Evolutionary conservation across 1,140 invertebrate genomes (phyloP), one percentile per base, ranked within the genome.

Genomic region (Linepithema humile): DNA sequence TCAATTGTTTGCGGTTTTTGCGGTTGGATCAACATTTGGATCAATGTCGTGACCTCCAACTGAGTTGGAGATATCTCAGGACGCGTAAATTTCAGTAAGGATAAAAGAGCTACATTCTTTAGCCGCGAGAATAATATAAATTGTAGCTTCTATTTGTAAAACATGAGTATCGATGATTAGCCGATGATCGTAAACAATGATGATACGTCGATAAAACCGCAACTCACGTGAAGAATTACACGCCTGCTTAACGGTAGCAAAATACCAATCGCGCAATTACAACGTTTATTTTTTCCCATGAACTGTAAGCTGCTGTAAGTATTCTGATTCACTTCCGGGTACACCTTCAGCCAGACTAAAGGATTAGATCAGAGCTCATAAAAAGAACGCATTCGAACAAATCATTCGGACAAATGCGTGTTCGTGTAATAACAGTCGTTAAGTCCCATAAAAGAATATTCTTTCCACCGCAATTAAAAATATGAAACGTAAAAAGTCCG

Each of bases 331-430:
- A 55, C 17, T 78, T 69, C 75, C 62, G 75, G 75, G 50, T 55
- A 29, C 20, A 69, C 38, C 35, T 80, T 32, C 35, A 20, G 29
- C 23, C 20, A 48, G 29, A 0, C 62, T 10, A 38, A 53, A 38
- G 64, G 15, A 78, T 67, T 77, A 78, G 62, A 53, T 78, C 64
- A 40, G 45, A 69, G 64, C 35, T 69, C 75, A 55, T 80, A 69
- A 80, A 77, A 69, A 53, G 73, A 65, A 77, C 29, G 43, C n/a
- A 17, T 45, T 77, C 40, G 29, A 40, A 29, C 55, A n/a, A 23
- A 35, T 62, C 60, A 12, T 20, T 23, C 40, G 20, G 10, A 74
- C 23, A 10, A 60, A 29, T n/a, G 40, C 3, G 5, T 29, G 26
- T 48, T 75, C 32, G 20, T 32, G 40, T 45, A 32, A 45, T 5